Conservation (phyloP, 2,113 vertebrate species). For the Dascyllus trimaculatus region DNA sequence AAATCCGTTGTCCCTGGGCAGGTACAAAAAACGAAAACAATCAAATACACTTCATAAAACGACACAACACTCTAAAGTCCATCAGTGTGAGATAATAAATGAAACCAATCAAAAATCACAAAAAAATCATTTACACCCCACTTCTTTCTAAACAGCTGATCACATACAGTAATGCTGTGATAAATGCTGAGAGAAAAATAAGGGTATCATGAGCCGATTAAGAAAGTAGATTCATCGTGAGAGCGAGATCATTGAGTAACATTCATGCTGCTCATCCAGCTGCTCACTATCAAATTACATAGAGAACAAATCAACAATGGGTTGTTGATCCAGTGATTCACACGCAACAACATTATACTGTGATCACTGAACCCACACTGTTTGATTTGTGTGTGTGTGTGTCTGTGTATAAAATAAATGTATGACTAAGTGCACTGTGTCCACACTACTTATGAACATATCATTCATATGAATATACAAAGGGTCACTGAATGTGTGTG, state of each 20-base stretch:
- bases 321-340: constrained; percentile 64
- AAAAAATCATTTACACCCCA: fast-evolving
- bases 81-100: no score
- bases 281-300: constrained; percentile 66
- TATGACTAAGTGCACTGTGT: constrained; percentile 23
- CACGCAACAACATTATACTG: constrained; percentile 45
- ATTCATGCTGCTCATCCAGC: constrained; percentile 47
- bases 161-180: constrained; percentile 2
- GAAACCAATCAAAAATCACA: no score
- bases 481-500: constrained; percentile 24
- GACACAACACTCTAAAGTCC: no score
- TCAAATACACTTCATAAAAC: no score
- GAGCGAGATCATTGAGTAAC: constrained; percentile 18
- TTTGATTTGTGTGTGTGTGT: constrained; percentile 39
- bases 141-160: neutral
- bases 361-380: constrained; percentile 48
- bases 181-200: constrained; percentile 5
- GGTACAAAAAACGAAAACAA: no score
- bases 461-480: constrained; percentile 24
- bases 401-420: constrained; percentile 38
- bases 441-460: constrained; percentile 1
- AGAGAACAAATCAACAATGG: constrained; percentile 56
- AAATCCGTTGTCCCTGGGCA: no score
- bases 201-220: constrained; percentile 6
- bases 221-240: constrained; percentile 11